Evolutionary conservation across 37 sponge, comb jelly and placozoan species (phyloP), one percentile per base, ranked within the genome.

Genomic region (Chondrosia reniformis): DNA sequence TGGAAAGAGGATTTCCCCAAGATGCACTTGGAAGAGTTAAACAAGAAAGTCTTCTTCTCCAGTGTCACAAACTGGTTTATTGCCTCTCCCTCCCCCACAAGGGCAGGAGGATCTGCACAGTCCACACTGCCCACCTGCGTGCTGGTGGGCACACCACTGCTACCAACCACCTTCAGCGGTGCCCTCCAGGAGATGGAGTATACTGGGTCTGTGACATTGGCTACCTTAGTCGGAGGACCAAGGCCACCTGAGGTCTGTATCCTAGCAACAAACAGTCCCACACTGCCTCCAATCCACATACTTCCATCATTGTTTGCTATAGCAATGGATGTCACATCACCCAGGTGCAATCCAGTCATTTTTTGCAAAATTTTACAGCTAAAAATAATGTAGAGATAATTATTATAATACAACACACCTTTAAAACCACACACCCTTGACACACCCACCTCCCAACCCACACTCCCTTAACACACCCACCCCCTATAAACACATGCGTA

Each of bases 241-340:
- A 69, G 24, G 30, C 22, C 61, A 28, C 58, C 27, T 7, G 72
- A 25, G 13, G 40, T 34, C n/a, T 21, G 17, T 1, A 69, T 2
- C 1, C 22, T 13, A 39, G 76, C 41, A 19, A 32, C 49, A 38
- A 56, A 87, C 43, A 91, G 88, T 2, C 92, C 92, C 0, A 33
- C 46, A 30, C 76, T 67, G 3, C 88, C 80, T 17, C 92, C 92
- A 19, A 87, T 57, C 92, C 92, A 91, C 0, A 91, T 81, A 0
- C 33, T 27, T 1, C 74, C 46, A 46, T 74, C 66, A 25, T 75
- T 64, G 19, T 69, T 46, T 1, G 92, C 83, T 37, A 86, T 46
- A n/a, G 49, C 67, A 2, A 76, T 59, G 3, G 81, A 33, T 2
- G 57, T 33, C 9, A 86, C 81, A 0, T 22, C 45, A 2, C 38